Evolutionary conservation across 1,140 invertebrate genomes (phyloP), one percentile per base, ranked within the genome.

Genomic region (Zaprionus africanus): DNA sequence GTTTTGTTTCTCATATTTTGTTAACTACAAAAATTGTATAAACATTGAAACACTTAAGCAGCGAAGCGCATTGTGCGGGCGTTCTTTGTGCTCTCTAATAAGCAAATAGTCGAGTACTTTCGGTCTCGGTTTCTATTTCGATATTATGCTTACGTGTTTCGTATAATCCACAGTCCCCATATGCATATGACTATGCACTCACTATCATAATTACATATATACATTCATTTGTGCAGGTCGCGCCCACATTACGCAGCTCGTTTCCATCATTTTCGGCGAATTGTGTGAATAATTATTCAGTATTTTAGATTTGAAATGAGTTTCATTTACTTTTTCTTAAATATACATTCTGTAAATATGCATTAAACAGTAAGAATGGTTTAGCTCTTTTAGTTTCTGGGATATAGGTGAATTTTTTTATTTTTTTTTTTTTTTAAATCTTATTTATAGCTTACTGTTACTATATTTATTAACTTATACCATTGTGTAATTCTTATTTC

Each of bases 11-110:
- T 54, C 2, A 54, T 82, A 26, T 76, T 79, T 66, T 65, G n/a
- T 51, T 67, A 82, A 70, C 64, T 62, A 68, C 58, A 76, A 71
- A 74, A 76, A 71, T 68, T 72, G 60, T 72, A 63, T 79, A 77
- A 83, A 79, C 81, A 83, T 54, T 43, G n/a, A 58, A 72, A 75
- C 64, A 58, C 60, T 79, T 56, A 57, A 38, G 36, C 65, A 67
- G 17, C 49, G 34, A 73, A 60, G 57, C 56, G 46, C 62, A 68
- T 62, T 62, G 71, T 41, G 71, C 58, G 71, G 71, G 71, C 71
- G 71, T 61, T 73, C 26, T 43, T 54, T 64, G 22, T 41, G 31
- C 46, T 43, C 26, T 54, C 51, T 71, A 43, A 43, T 57, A 60
- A 56, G 31, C 51, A 69, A 82, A 78, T 78, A 74, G 24, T 54